phyloP scores from a whole-genome alignment of 2,113 vertebrate genomes.

The Tachysurus vachellii region DNA sequence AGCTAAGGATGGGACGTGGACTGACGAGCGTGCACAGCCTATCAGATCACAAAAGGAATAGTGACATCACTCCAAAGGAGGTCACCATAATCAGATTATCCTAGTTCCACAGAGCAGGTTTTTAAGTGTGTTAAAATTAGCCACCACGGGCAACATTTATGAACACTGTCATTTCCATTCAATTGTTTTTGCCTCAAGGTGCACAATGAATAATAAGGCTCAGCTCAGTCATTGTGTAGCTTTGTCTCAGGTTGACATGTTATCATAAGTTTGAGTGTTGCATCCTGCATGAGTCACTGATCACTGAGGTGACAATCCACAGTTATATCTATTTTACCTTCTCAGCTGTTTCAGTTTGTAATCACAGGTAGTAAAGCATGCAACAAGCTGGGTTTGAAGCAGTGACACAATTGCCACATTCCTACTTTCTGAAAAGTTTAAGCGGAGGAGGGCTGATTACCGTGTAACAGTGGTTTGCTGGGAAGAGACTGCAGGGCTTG shows the following conservation, averaged over 20 bases:
- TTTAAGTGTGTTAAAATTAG: slow-evolving; percentile 43
- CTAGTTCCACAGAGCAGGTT: slow-evolving; percentile 45
- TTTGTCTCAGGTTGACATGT: neutral
- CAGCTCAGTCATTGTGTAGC: slow-evolving; percentile 3
- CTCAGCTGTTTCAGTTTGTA: neutral
- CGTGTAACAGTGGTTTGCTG: slow-evolving; percentile 51
- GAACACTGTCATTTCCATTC: slow-evolving; percentile 5
- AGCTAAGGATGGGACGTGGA: slow-evolving; percentile 47
- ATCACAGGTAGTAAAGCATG: slow-evolving; percentile 42
- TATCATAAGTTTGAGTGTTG: neutral
- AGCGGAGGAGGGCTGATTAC: slow-evolving; percentile 11
- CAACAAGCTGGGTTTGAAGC: slow-evolving; percentile 5
- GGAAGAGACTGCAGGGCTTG: slow-evolving; percentile 66
- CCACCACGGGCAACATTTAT: slow-evolving; percentile 23
- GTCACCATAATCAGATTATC: slow-evolving; percentile 71
- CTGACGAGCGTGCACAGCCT: slow-evolving; percentile 57
- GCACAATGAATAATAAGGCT: neutral
- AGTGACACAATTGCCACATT: neutral
- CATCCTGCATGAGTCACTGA: neutral
- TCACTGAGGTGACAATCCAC: slow-evolving; percentile 7
- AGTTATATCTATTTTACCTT: neutral
- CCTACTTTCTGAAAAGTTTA: neutral
- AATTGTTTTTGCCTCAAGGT: slow-evolving; percentile 13
- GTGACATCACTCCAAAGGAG: slow-evolving; percentile 66
- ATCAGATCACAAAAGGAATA: slow-evolving; percentile 60